A percentile compares a stretch with the other conserved stretches of the same genome.
phyloP scores from a whole-genome alignment of 2,888 invertebrate species.

The Syritta pipiens region DNA sequence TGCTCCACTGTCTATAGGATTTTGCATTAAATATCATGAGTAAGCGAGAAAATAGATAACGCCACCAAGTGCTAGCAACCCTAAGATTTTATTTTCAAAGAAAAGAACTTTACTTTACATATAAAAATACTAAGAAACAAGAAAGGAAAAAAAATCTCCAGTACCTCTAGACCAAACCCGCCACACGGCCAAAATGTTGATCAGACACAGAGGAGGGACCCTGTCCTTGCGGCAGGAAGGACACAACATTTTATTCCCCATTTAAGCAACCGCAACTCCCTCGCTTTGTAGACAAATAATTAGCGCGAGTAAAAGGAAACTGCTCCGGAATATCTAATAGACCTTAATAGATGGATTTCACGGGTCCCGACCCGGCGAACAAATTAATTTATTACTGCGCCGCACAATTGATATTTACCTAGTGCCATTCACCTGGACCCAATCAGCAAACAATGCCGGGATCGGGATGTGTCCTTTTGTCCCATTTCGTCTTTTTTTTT shows the following conservation, averaged over 20 bases:
- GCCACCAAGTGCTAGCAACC: constrained; percentile 17
- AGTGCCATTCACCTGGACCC: constrained; percentile 13
- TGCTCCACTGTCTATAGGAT: constrained; percentile 35
- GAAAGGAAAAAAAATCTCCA: constrained; percentile 19
- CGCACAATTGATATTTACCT: constrained; percentile 24
- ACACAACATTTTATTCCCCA: constrained; percentile 1
- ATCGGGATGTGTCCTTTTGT: background rate
- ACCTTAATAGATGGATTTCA: constrained; percentile 31
- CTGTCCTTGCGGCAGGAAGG: too few species aligned
- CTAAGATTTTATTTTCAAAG: constrained; percentile 13
- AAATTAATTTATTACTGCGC: constrained; percentile 31
- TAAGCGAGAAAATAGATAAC: constrained; percentile 51
- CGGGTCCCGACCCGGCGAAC: constrained; percentile 17
- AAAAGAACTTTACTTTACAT: background rate
- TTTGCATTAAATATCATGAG: constrained; percentile 53
- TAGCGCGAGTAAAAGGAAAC: constrained; percentile 24
- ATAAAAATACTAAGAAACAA: background rate
- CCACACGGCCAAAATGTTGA: constrained; percentile 42
- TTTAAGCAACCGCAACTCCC: constrained; percentile 31
- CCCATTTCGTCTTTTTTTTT: constrained; percentile 1
- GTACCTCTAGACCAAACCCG: constrained; percentile 11
- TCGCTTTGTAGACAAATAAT: constrained; percentile 47
- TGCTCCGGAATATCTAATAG: constrained; percentile 20
- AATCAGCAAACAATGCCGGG: background rate
- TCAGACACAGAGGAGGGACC: constrained; percentile 23